These are phyloP conservation scores for Crotalus adamanteus DNA, from an alignment of 2,797 vertebrate genomes.

Conservation along the genomic window DNA sequence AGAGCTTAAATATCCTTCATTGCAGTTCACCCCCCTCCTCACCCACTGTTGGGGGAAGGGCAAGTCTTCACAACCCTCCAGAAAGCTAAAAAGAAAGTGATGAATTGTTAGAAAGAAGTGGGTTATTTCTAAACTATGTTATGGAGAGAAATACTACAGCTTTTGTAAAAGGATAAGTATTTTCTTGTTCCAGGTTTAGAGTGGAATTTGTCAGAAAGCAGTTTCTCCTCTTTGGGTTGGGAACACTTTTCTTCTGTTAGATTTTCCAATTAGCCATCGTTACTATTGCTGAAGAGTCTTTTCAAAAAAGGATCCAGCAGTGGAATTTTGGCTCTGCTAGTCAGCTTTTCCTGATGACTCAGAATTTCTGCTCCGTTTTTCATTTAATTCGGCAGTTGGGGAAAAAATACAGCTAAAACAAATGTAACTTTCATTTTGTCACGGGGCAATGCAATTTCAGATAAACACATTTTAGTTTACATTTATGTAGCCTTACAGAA, in stretches of 20 bases:
- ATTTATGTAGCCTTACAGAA: background rate
- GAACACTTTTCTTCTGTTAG: background rate
- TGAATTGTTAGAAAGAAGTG: background rate
- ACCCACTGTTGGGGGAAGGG: background rate
- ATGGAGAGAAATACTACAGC: background rate
- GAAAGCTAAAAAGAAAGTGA: background rate
- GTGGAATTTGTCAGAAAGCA: background rate
- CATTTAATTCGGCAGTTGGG: background rate
- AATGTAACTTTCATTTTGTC: background rate
- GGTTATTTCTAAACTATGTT: background rate
- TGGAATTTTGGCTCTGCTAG: conserved; percentile 7
- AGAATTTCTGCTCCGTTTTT: background rate
- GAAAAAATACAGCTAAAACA: background rate
- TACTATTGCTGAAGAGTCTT: background rate
- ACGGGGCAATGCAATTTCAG: background rate
- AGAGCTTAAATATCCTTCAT: background rate
- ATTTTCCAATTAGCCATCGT: background rate
- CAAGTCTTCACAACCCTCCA: background rate
- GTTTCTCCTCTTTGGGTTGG: background rate
- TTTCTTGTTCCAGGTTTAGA: background rate
- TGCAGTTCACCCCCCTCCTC: background rate
- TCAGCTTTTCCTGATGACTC: background rate
- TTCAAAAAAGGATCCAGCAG: background rate
- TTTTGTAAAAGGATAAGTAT: background rate
- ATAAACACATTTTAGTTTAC: background rate